A percentile compares a stretch with the other conserved stretches of the same genome.
Evolutionary conservation across 2,797 vertebrate species (phyloP).

Genomic region (Cottoperca gobio): DNA sequence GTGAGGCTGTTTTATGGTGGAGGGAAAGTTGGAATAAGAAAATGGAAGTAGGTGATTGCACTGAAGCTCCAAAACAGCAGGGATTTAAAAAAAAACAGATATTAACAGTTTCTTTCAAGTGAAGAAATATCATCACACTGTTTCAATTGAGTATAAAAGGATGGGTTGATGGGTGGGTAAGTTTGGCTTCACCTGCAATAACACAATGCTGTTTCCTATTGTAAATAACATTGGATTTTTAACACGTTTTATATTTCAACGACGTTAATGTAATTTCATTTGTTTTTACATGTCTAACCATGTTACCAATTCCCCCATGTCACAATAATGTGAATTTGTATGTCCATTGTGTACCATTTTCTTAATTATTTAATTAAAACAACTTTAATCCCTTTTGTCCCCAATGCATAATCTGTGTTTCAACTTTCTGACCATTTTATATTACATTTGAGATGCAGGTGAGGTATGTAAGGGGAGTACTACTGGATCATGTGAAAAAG

Average conservation of each 20-base stretch:
- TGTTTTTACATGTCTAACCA: not conserved
- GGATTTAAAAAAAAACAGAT: conserved; percentile 2
- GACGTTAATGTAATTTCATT: not conserved
- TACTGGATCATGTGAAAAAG: not conserved
- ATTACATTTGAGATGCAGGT: no score
- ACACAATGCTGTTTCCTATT: not conserved
- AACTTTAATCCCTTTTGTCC: not conserved
- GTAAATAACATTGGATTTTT: not conserved
- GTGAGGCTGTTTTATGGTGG: not conserved
- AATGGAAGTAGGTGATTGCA: conserved; percentile 7
- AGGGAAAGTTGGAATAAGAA: not conserved
- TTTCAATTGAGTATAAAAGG: conserved; percentile 6
- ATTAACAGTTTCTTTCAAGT: not conserved
- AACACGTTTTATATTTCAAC: not conserved
- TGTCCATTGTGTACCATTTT: not conserved
- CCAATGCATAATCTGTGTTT: no score
- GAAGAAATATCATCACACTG: conserved; percentile 3
- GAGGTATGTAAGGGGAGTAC: not conserved
- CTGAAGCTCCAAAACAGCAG: not conserved
- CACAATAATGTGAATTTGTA: not conserved
- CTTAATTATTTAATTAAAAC: not conserved
- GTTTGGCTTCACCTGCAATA: conserved; percentile 7
- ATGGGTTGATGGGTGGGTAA: conserved; percentile 1
- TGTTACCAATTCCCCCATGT: not conserved
- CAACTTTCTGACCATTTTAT: no score